Evolutionary conservation across 2,797 vertebrate genomes (phyloP), one percentile per base, ranked within the genome.

Genomic region (Pachyuromys duprasi): DNA sequence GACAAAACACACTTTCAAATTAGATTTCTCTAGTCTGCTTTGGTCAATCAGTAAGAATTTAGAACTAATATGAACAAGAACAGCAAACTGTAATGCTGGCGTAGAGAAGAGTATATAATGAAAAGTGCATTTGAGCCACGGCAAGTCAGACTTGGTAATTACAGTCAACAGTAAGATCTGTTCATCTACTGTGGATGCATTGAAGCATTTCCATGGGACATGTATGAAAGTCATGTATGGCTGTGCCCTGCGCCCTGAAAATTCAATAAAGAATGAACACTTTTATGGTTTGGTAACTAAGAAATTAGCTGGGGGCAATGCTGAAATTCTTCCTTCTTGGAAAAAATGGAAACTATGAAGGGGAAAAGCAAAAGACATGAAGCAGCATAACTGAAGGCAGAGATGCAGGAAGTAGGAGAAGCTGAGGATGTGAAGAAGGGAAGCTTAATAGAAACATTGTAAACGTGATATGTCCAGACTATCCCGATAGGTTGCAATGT

Each of bases 281-380:
- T 81, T 95, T 96, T 92, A 96, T 97, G 80, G 69, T 67, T 75
- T 95, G 93, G 79, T 86, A 97, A 96, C 91, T 90, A 94, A 96
- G 93, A 97, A 96, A 88, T 94, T 97, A 95, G 96, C 97, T 97
- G 75, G 93, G 65, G 97, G 97, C 96, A 95, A 94, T 87, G 86
- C 55, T 93, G 97, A 96, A 96, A 95, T 97, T 97, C 95, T 96
- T 97, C 95, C 95, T 97, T 96, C 86, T 95, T 95, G 86, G 60
- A 81, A 97, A 65, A 67, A 96, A 95, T 92, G 74, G 90, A 91
- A 96, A 95, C 90, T 94, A 82, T 96, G 92, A 96, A 96, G 39
- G 49, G 94, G n/a, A 78, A 92, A 95, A 95, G 36, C 60, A 72
- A 95, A 97, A 96, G 79, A 89, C 93, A 91, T 69, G 53, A 55